A percentile compares a stretch with the other conserved stretches of the same genome.
These are phyloP conservation scores for Austrofundulus limnaeus DNA, from an alignment of 2,113 vertebrate genomes.

Conservation along the genomic window DNA sequence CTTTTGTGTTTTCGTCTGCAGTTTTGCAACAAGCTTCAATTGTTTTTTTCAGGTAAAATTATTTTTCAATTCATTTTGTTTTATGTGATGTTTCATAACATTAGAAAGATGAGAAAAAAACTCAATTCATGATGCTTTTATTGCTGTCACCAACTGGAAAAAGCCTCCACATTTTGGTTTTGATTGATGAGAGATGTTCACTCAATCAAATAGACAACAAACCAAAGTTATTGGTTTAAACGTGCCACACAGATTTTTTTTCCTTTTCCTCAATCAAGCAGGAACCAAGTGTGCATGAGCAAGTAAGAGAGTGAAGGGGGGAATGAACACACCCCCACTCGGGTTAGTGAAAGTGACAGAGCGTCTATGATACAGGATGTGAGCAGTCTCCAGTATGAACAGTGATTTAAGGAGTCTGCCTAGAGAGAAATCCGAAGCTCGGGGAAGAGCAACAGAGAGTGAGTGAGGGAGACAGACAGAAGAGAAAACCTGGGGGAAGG, in stretches of 20 bases:
- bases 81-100: background rate
- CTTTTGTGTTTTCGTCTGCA: slow-evolving; percentile 29
- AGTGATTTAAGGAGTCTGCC: slow-evolving; percentile 52
- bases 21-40: slow-evolving; percentile 22
- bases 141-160: too few relatives aligned
- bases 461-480: slow-evolving; percentile 56
- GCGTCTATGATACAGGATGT: slow-evolving; percentile 59
- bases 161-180: background rate
- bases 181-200: background rate
- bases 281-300: slow-evolving; percentile 18
- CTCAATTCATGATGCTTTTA: background rate
- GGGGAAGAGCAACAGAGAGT: slow-evolving; percentile 43
- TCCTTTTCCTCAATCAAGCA: slow-evolving; percentile 37
- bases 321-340: slow-evolving; percentile 56
- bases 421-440: slow-evolving; percentile 51
- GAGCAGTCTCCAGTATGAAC: slow-evolving; percentile 61
- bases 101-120: background rate
- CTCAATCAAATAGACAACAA: slow-evolving; percentile 5
- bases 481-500: slow-evolving; percentile 70
- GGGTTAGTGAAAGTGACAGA: slow-evolving; percentile 70
- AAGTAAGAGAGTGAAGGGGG: slow-evolving; percentile 21
- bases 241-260: slow-evolving; percentile 1
- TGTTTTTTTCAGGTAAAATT: background rate
- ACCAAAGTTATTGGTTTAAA: slow-evolving; percentile 7
- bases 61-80: background rate